Evolutionary conservation across 2,113 vertebrate genomes (phyloP).

Genomic region (Butorides virescens): DNA sequence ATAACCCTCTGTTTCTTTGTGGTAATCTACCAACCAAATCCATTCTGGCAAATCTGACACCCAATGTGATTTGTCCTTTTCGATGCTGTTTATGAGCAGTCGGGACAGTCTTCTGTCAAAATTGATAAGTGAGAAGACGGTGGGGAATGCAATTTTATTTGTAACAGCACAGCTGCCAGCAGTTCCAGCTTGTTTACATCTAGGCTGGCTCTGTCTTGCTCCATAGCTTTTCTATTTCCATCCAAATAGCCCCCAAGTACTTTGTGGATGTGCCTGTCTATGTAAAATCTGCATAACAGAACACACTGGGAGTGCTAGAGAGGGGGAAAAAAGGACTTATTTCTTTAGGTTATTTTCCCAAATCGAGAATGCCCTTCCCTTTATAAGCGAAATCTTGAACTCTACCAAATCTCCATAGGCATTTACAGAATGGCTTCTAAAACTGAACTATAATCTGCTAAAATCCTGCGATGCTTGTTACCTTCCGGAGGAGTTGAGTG

Average conservation of each 20-base stretch:
- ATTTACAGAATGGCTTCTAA: conserved; percentile 44
- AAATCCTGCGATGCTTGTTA: neutral
- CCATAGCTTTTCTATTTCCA: conserved; percentile 64
- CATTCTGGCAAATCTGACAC: conserved; percentile 64
- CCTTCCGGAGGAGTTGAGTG: neutral
- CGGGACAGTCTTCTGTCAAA: conserved; percentile 71
- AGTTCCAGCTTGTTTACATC: conserved; percentile 55
- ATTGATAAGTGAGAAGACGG: conserved; percentile 69
- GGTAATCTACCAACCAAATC: conserved; percentile 60
- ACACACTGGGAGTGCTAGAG: neutral
- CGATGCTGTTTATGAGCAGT: conserved; percentile 57
- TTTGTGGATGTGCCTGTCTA: neutral
- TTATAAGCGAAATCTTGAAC: conserved; percentile 14
- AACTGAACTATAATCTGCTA: conserved; percentile 33
- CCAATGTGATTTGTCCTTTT: conserved; percentile 61
- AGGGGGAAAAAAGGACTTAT: neutral
- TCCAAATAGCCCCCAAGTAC: conserved; percentile 28
- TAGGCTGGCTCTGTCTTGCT: conserved; percentile 52
- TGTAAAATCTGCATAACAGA: conserved; percentile 3
- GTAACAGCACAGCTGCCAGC: conserved; percentile 57
- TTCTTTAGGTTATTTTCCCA: conserved; percentile 47
- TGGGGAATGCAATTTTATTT: conserved; percentile 64
- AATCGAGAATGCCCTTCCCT: neutral
- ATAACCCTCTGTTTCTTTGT: conserved; percentile 60
- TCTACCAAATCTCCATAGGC: conserved; percentile 14